Evolutionary conservation across 2,113 vertebrate genomes (phyloP), one percentile per base, ranked within the genome.

Genomic region (Ciconia stormi): DNA sequence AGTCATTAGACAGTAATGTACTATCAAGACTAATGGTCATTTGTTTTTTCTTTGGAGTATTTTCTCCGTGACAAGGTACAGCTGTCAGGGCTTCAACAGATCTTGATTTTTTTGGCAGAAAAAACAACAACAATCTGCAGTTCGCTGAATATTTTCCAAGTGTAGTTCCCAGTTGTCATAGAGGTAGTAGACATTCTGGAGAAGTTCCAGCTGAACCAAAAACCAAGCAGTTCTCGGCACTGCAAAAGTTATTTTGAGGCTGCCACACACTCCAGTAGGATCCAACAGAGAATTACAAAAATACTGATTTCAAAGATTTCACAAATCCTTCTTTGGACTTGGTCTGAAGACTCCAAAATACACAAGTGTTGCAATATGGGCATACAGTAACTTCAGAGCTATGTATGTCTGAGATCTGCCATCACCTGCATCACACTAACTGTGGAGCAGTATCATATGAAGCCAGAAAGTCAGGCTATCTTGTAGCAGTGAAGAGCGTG

Each of bases 81-180:
- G 92, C 77, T 97, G 95, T 84, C 95, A 96, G 79, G 77, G 44
- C 16, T 93, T 95, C 95, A 91, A 65, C 36, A 38, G 50, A 96
- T 96, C 76, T 95, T 93, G 66, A 82, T 22, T 59, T 66, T 67
- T 93, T 96, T 95, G 95, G 92, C 96, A 97, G 91, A 61, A 83
- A 79, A 96, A 96, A 61, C 30, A 96, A 86, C 59, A 76, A 76
- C 71, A 94, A 52, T 93, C 85, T 95, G 87, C 79, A 91, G 44
- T 96, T 96, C 25, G 2, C 70, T 96, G 97, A 96, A 79, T 97
- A 52, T 88, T 93, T 97, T 96, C 97, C 92, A 97, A 97, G 87
- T 13, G 52, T 71, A 89, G 79, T 40, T 97, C 58, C 87, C 69
- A 90, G 61, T 82, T 90, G 86, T 80, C 66, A 76, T 8, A 95